Evolutionary conservation across 2,797 vertebrate species (phyloP), one percentile per base, ranked within the genome.

Genomic region (Remorina albescens): DNA sequence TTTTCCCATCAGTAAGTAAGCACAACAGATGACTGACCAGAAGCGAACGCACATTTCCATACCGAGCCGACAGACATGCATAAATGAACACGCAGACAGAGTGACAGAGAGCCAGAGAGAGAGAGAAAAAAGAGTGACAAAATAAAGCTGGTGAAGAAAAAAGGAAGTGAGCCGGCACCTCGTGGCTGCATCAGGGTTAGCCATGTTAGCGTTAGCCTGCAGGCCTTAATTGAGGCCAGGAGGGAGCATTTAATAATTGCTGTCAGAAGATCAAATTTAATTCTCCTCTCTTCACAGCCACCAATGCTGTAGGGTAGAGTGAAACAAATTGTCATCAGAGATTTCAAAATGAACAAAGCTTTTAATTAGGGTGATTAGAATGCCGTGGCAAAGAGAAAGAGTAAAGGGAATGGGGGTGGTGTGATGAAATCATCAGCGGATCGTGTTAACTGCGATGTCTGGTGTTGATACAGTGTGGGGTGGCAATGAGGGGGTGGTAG

Each of bases 181-280:
- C 83, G 73, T 83, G 79, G 85, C 64, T 86, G 84, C 82, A 65
- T 83, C 75, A 89, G 92, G 94, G 84, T 91, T 94, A 96, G 95
- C 95, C 93, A 93, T 86, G 86, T 94, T 95, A 96, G 96, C 96
- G 72, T 89, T 91, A 91, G 89, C 92, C 92, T 88, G 93, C 93
- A 90, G 95, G 95, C 95, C 95, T 95, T 98, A 97, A 98, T 98
- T 97, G 96, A 95, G 96, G 96, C 96, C 97, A 96, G 96, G 95
- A 97, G 97, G 96, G 96, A 99, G 96, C 96, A 95, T 96, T 98
- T 98, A 96, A 97, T 98, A 98, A 98, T 98, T 97, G 97, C 97
- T 98, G 97, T 98, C 97, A 99, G 96, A 97, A 99, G 97, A 99
- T 98, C 97, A 98, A 95, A 97, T 98, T 97, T 98, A 98, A 98